Evolutionary conservation across 1,140 invertebrate species (phyloP).

Genomic region (Artemia franciscana): DNA sequence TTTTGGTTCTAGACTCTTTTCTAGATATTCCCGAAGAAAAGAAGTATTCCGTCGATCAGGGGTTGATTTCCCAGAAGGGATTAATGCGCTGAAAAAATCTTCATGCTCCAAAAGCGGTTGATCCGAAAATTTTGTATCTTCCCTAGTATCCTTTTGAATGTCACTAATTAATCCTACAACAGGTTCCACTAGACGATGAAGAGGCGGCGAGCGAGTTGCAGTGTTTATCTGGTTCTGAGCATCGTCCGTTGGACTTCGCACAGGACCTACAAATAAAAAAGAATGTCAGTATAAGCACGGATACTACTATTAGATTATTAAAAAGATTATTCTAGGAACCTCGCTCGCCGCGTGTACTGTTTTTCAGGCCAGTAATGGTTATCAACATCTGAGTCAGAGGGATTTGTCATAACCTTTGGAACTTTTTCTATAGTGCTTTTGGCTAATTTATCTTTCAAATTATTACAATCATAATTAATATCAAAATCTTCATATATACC

Average conservation of each 20-base stretch:
- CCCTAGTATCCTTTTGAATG: too few species aligned
- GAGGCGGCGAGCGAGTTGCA: background rate
- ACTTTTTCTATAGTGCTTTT: too few species aligned
- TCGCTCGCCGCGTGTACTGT: background rate
- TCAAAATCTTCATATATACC: constrained; percentile 8
- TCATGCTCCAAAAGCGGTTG: background rate
- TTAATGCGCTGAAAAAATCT: background rate
- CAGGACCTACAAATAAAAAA: background rate
- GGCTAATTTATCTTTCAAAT: background rate
- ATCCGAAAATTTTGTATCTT: background rate
- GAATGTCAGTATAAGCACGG: background rate
- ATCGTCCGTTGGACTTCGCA: background rate
- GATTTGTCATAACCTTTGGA: background rate
- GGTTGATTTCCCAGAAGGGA: background rate
- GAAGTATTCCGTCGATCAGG: background rate
- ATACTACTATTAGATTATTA: background rate
- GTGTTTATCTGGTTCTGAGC: background rate
- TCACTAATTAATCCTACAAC: too few species aligned
- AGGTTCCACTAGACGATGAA: too few species aligned
- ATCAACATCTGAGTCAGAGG: background rate
- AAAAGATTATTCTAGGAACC: background rate
- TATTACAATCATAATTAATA: constrained; percentile 5
- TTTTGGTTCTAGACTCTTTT: background rate
- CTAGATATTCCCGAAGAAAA: background rate
- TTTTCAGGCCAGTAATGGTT: background rate